Percentiles rank a stretch among this genome's conserved stretches.
Conservation (phyloP, 2,888 invertebrate genomes). For the Thelaira solivaga region DNA sequence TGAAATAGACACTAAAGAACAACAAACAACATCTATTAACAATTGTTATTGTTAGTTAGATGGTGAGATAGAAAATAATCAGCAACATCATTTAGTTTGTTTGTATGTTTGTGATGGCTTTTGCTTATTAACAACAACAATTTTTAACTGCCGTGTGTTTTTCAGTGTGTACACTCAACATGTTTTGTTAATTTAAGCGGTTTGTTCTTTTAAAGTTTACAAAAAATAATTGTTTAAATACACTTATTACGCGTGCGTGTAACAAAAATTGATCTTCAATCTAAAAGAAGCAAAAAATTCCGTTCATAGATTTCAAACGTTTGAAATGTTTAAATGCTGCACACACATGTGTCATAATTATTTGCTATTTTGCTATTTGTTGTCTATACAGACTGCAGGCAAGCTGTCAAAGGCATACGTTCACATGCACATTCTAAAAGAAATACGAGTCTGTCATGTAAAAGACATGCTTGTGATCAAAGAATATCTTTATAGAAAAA, state of each 20-base stretch:
- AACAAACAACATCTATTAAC: conserved; percentile 34
- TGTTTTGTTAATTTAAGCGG: conserved; percentile 49
- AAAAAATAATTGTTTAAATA: conserved; percentile 48
- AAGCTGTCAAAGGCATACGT: conserved; percentile 48
- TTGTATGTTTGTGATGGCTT: too few relatives aligned
- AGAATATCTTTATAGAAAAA: conserved; percentile 29
- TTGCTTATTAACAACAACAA: conserved; percentile 16
- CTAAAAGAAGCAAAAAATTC: conserved; percentile 3
- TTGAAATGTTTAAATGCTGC: conserved; percentile 2
- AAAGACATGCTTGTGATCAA: conserved; percentile 35
- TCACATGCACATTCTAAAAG: conserved; percentile 5
- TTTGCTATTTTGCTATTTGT: conserved; percentile 31
- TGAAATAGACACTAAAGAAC: conserved; percentile 10
- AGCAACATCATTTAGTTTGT: conserved; percentile 18
- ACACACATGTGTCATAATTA: conserved; percentile 58
- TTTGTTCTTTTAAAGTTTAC: conserved; percentile 36
- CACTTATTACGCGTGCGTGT: conserved; percentile 15
- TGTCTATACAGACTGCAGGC: conserved; percentile 13
- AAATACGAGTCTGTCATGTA: neutral
- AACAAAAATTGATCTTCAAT: conserved; percentile 46
- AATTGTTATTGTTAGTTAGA: conserved; percentile 13
- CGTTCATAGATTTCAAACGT: conserved; percentile 37
- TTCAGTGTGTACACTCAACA: conserved; percentile 12
- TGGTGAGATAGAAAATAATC: conserved; percentile 12
- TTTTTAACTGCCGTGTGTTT: conserved; percentile 14